These are phyloP conservation scores for Himalopsyche phryganea DNA, from an alignment of 1,140 invertebrate species.

Conservation along the genomic window DNA sequence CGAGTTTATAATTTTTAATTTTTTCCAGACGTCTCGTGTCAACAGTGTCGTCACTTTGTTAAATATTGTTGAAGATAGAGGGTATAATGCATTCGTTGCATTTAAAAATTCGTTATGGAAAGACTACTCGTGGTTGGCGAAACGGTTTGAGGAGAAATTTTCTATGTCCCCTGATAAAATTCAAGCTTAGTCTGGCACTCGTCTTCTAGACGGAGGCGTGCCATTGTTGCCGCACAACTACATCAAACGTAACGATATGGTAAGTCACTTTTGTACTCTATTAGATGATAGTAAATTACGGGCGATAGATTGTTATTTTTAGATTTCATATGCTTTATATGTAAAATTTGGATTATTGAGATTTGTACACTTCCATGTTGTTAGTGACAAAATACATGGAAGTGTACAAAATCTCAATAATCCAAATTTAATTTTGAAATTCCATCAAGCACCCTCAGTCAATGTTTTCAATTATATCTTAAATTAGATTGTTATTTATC, in stretches of 20 bases:
- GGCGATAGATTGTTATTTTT: too few species aligned
- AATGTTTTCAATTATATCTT: too few species aligned
- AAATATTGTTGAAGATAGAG: constrained; percentile 40
- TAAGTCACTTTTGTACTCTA: constrained; percentile 38
- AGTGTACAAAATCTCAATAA: too few species aligned
- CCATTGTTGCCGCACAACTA: constrained; percentile 51
- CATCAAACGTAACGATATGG: constrained; percentile 45
- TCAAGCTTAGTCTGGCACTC: constrained; percentile 46
- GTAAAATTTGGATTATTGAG: too few species aligned
- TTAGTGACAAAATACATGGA: too few species aligned
- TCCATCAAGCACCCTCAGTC: too few species aligned
- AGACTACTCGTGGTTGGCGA: constrained; percentile 52
- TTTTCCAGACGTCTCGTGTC: constrained; percentile 18
- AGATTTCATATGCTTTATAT: too few species aligned
- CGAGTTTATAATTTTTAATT: too few species aligned
- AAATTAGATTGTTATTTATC: too few species aligned
- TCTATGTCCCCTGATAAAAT: constrained; percentile 35
- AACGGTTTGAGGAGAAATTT: constrained; percentile 39
- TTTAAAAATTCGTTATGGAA: constrained; percentile 50
- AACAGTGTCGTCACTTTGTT: constrained; percentile 43
- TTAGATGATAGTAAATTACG: too few species aligned
- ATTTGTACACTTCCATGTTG: too few species aligned
- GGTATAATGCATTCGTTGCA: constrained; percentile 38
- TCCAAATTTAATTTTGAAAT: too few species aligned
- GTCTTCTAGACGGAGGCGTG: constrained; percentile 51